Base-by-base conservation (phyloP, 2,797 vertebrate genomes). In the Lithobates sylvaticus region DNA sequence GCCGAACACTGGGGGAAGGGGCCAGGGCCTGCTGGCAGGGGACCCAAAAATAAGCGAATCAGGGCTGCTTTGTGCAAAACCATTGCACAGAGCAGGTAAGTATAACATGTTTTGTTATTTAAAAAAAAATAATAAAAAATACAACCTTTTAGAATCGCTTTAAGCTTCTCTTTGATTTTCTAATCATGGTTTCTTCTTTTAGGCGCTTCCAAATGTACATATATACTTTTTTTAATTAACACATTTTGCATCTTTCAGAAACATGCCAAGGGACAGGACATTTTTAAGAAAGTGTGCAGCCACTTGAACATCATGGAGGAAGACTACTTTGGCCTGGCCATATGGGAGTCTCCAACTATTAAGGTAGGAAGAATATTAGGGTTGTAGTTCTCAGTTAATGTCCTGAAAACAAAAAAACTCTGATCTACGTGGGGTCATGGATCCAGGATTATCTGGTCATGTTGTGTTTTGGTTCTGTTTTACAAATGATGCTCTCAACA, bases 291-390 rank as follows among this genome's bases (percentile, higher is more conserved):
- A 91, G 98, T 99, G 64, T 99, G 98, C 26, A 97, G 98, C 86
- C 97, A 99, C 90, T 96, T 99, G 88, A 99, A 99, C 90, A 95
- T 99, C 85, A 91, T 99, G 90, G 98, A 99, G 92, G 97, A 97
- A 89, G 98, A 99, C 92, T 99, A 99, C 89, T 99, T 98, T 84
- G 96, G 96, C 10, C 93, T 99, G 89, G 95, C 95, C 81, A 91
- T 97, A 92, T 98, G 96, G 96, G 97, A 99, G 88, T 95, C 94
- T 0, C 88, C 94, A 34, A 92, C 90, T 2, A 92, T 94, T 84
- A 98, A 97, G 97, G 98, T 99, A 88, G 94, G 94, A 27, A 83
- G 1, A 10, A 67, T 13, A 27, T 26, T 67, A 10, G 36, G 2
- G 23, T 12, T 23, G 1, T 13, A 8, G 1, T 12, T 21, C 1